Evolutionary conservation across 2,888 invertebrate genomes (phyloP).

Genomic region (Scaptomyza cyrtandrae): DNA sequence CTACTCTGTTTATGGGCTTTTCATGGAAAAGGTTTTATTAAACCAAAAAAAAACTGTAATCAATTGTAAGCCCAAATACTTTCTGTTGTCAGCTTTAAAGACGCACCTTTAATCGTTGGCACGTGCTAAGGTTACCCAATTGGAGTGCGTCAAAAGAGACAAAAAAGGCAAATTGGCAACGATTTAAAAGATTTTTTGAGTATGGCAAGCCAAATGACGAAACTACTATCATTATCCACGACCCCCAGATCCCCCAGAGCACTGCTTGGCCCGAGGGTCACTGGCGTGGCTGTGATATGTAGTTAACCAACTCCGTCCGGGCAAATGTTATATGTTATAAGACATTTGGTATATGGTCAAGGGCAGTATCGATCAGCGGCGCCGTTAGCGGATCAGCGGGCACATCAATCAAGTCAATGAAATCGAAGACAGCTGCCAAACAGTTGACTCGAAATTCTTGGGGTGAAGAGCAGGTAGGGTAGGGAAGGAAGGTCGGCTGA

Average conservation of each 20-base stretch:
- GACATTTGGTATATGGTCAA: constrained; percentile 66
- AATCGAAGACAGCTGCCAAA: constrained; percentile 69
- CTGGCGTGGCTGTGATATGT: constrained; percentile 64
- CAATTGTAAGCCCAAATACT: constrained; percentile 17
- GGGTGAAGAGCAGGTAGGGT: neutral
- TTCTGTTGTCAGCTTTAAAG: constrained; percentile 35
- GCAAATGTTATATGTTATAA: constrained; percentile 37
- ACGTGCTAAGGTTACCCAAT: constrained; percentile 77
- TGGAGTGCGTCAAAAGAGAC: constrained; percentile 44
- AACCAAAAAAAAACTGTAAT: constrained; percentile 15
- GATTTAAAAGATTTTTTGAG: constrained; percentile 37
- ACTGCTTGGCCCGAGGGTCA: constrained; percentile 63
- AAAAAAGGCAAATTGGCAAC: constrained; percentile 46
- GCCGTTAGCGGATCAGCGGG: constrained; percentile 69
- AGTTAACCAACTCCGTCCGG: constrained; percentile 38
- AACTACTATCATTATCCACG: constrained; percentile 67
- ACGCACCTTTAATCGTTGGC: constrained; percentile 65
- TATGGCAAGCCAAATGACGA: constrained; percentile 22
- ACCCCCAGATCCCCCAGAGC: constrained; percentile 52
- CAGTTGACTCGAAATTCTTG: constrained; percentile 24
- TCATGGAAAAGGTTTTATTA: neutral
- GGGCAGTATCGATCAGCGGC: constrained; percentile 60
- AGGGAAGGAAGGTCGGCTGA: constrained; percentile 50
- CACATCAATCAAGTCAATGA: constrained; percentile 78
- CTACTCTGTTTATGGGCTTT: constrained; percentile 10